Base-by-base conservation (phyloP, 2,113 vertebrate species). In the Nettapus auritus region DNA sequence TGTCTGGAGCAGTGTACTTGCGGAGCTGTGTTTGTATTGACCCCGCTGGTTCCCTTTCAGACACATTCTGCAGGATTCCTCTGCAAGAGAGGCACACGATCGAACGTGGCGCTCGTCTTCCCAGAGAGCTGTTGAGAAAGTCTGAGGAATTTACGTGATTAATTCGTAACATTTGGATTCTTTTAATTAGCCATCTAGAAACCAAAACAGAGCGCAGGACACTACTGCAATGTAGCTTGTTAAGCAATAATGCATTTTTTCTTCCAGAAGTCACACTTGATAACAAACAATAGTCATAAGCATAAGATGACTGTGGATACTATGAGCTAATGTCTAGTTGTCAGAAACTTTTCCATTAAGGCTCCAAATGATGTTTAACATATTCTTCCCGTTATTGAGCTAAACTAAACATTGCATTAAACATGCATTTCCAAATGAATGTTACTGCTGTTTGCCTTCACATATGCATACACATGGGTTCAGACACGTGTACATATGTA, bases 271-370 rank as follows among this genome's bases (percentile, higher is more conserved):
- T 98, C 93, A 97, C 97, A 97, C 95, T 96, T 97, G 96, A 97
- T 91, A 95, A 92, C 95, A 98, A 95, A 97, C 90, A 97, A 96
- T 76, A 71, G 89, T 94, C 93, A 91, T 52, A 94, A 73, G 75
- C 90, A 66, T 68, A 96, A 80, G 88, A 96, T 86, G 93, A 95
- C 85, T 94, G 50, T 88, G 96, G 95, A 90, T 90, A 95, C 75
- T 95, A 95, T 98, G 98, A 98, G 95, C 97, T 98, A 97, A 98
- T 96, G 97, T 98, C 97, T 98, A 87, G 77, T 97, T 91, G 80
- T 98, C 92, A 97, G 88, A 97, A 97, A 95, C 64, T 90, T 96
- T 97, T 92, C 96, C 90, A 82, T 95, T 82, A 90, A 93, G 96
- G 89, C 88, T 96, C 34, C 70, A 88, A 97, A 95, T 96, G 74